Conservation (phyloP, 2,888 invertebrate genomes). For the Nowickia ferox region DNA sequence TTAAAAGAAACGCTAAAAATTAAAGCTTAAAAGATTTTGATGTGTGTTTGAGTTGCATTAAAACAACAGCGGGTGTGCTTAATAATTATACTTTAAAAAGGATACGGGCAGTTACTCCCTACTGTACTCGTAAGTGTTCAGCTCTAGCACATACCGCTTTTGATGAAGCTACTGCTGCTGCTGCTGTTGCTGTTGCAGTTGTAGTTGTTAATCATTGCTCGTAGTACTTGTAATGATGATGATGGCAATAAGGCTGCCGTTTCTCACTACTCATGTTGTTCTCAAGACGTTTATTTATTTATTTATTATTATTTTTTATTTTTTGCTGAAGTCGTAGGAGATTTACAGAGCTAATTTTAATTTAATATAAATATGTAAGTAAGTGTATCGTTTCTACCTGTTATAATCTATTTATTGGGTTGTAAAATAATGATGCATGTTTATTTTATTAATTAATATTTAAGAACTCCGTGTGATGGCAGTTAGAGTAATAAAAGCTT, state of each 20-base stretch:
- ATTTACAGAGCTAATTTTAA: neutral
- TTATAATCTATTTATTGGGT: slow-evolving; percentile 43
- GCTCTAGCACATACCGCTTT: neutral
- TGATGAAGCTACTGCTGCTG: neutral
- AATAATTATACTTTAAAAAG: slow-evolving; percentile 67
- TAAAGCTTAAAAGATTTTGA: slow-evolving; percentile 49
- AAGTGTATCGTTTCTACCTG: neutral
- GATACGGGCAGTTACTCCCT: slow-evolving; percentile 26
- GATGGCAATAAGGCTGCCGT: slow-evolving; percentile 53
- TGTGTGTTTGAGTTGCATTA: slow-evolving; percentile 62
- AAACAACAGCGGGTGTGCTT: slow-evolving; percentile 73
- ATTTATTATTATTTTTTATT: too few species aligned
- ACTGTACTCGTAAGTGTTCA: neutral
- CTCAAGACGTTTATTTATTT: slow-evolving; percentile 24
- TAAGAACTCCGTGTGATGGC: slow-evolving; percentile 3
- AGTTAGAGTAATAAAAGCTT: slow-evolving; percentile 24
- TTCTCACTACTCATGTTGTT: slow-evolving; percentile 30
- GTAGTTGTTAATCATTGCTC: slow-evolving; percentile 21
- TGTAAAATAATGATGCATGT: slow-evolving; percentile 60
- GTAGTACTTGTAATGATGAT: slow-evolving; percentile 57
- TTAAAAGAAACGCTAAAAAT: neutral
- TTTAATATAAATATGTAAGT: neutral
- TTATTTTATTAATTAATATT: slow-evolving; percentile 54
- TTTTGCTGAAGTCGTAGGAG: slow-evolving; percentile 13
- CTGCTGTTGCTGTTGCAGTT: neutral